Evolutionary conservation across 92 coral and sea anemone genomes (phyloP).

Genomic region (Phymanthus crucifer): DNA sequence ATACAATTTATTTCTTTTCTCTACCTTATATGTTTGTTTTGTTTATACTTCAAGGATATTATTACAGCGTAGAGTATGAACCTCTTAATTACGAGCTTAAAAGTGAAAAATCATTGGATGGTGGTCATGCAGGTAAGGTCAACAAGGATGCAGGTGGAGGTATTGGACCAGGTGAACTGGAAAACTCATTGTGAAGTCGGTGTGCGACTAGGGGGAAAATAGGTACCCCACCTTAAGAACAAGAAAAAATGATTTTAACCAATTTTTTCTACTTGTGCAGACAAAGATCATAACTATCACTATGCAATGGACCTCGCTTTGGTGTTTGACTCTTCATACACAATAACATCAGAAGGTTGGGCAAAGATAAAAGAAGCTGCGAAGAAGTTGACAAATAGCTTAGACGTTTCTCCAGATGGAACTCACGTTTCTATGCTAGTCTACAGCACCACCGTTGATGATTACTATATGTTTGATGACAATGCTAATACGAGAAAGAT

Average conservation of each 20-base stretch:
- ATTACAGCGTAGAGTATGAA: no score
- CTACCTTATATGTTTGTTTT: no score
- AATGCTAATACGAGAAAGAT: slow-evolving; percentile 32
- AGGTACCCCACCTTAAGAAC: background rate
- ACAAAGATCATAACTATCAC: slow-evolving; percentile 27
- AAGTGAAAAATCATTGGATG: no score
- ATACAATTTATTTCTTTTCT: no score
- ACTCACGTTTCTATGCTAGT: slow-evolving; percentile 49
- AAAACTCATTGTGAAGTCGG: no score
- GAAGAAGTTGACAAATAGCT: slow-evolving; percentile 27
- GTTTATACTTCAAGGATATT: no score
- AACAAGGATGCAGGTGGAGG: no score
- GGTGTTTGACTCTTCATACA: slow-evolving; percentile 57
- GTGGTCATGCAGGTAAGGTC: no score
- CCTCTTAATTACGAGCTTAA: no score
- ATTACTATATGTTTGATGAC: slow-evolving; percentile 35
- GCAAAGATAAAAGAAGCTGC: slow-evolving; percentile 44
- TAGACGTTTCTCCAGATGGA: slow-evolving; percentile 46
- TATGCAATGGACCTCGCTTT: slow-evolving; percentile 50
- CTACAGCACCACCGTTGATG: slow-evolving; percentile 46
- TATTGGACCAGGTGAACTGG: no score
- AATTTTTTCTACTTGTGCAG: background rate
- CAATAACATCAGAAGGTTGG: slow-evolving; percentile 49
- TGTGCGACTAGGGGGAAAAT: no score
- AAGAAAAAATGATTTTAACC: background rate